Evolutionary conservation across 2,888 invertebrate genomes (phyloP).

Genomic region (Pristionchus maxplancki): DNA sequence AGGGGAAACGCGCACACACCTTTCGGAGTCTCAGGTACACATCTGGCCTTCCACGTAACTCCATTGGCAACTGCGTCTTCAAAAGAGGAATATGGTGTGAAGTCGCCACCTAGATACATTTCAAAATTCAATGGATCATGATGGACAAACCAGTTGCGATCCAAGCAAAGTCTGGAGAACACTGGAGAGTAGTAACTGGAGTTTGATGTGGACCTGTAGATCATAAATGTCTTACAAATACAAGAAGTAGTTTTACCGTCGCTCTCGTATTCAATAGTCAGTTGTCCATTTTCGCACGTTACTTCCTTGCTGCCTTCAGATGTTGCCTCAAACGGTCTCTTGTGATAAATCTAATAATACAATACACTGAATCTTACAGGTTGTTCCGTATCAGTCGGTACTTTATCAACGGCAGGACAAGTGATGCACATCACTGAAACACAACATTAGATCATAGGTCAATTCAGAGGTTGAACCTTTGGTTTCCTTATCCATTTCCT

Average conservation of each 20-base stretch:
- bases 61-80: background rate
- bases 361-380: background rate
- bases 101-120: background rate
- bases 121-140: background rate
- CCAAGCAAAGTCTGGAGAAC: background rate
- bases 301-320: background rate
- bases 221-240: background rate
- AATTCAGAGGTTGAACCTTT: no score
- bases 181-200: background rate
- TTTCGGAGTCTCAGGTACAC: background rate
- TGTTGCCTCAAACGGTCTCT: background rate
- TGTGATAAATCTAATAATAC: background rate
- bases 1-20: background rate
- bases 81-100: background rate
- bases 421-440: constrained; percentile 1
- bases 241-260: background rate
- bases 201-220: background rate
- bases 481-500: no score
- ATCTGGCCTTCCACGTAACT: background rate
- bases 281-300: background rate
- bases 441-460: no score
- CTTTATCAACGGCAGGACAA: background rate
- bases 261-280: background rate
- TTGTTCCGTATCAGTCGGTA: background rate
- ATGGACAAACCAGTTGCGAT: background rate